Evolutionary conservation across 1,140 invertebrate species (phyloP), one percentile per base, ranked within the genome.

Genomic region (Drosophila kohkoa): DNA sequence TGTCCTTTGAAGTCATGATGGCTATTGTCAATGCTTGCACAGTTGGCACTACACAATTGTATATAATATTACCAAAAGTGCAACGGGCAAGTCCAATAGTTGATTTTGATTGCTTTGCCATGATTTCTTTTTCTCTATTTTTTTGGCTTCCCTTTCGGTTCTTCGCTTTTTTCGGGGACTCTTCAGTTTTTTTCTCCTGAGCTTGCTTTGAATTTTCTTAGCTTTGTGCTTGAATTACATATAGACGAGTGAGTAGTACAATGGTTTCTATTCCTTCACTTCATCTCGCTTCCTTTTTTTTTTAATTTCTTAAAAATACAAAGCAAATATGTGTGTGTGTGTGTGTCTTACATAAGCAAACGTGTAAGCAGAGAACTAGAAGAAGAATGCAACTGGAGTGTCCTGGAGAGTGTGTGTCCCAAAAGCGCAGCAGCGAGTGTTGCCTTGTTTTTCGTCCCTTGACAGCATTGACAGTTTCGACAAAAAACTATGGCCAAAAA

Each of bases 261-360:
- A 68, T 51, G 28, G 65, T 32, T 30, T 64, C 48, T 64, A 46
- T 15, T 63, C 35, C 30, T 5, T 54, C 20, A 5, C n/a, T 52
- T 0, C 43, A 1, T 52, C 32, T 1, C 1, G 38, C 48, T 52
- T 38, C 48, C 38, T 57, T 70, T 10, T 75, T 82, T 87, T 87
- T 89, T 88, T 88, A 88, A 88, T 88, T 88, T 88, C 75, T 89
- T 88, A 83, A 89, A 88, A 88, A 88, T 88, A 88, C 83, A 88
- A 83, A 89, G 85, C 83, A 88, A 88, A 88, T 80, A 87, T 75
- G 66, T 75, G 49, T 83, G 49, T 25, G 20, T 25, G 20, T 25
- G 20, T 25, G 20, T 25, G 20, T 25, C 20, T 80, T 82, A 73
- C 70, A 79, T 63, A 80, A 74, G 55, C 70, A 69, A 69, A 60